Conservation (phyloP, 2,113 vertebrate species). For the Sprattus sprattus region DNA sequence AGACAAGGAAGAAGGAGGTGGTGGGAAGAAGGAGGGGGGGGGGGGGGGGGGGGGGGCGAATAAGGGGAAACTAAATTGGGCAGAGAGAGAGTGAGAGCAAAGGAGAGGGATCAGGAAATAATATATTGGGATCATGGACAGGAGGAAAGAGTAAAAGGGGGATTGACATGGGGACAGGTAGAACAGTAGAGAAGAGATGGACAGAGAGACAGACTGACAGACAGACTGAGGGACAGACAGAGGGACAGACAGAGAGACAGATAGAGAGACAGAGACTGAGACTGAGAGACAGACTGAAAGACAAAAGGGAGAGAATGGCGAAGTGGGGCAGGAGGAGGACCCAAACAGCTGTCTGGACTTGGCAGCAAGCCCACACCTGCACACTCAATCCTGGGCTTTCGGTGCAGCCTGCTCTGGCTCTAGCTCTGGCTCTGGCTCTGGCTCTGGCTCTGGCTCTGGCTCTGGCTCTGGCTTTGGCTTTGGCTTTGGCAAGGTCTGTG, state of each 20-base stretch:
- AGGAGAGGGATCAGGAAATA: not conserved
- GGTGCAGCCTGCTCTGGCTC: not conserved
- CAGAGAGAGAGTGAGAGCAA: not conserved
- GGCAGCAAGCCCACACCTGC: slow-evolving; percentile 14
- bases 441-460: too few relatives aligned
- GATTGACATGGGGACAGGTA: not conserved
- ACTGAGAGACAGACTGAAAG: not conserved
- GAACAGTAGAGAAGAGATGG: not conserved
- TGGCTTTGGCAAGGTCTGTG: not conserved
- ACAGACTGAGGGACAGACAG: not conserved
- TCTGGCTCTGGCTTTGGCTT: not conserved
- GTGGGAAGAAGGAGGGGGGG: not conserved
- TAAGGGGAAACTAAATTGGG: not conserved
- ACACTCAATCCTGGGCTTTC: not conserved
- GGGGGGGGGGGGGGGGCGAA: not conserved
- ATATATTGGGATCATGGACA: not conserved
- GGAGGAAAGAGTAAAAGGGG: not conserved
- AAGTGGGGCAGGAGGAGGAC: not conserved
- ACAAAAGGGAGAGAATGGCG: not conserved
- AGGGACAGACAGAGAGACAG: not conserved
- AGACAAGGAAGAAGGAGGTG: not conserved
- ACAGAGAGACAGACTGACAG: not conserved
- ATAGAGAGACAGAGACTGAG: not conserved
- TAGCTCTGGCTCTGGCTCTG: not conserved
- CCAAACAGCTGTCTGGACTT: not conserved